phyloP scores from a whole-genome alignment of 2,888 invertebrate genomes.

The Dilophus febrilis region DNA sequence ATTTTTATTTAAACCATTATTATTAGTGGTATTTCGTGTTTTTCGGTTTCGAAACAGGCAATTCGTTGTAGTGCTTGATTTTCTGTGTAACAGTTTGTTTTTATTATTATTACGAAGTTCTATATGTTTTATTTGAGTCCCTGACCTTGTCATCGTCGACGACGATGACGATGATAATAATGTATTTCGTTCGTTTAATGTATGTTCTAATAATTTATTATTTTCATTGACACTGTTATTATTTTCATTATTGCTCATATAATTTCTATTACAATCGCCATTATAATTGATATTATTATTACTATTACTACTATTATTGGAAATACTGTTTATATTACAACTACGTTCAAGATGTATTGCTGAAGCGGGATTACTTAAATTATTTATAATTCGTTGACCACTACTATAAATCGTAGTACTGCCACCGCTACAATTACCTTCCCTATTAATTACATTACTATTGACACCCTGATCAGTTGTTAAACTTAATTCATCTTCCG shows the following conservation, averaged over 20 bases:
- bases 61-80: not conserved
- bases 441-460: not conserved
- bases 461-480: conserved; percentile 26
- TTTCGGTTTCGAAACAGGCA: conserved; percentile 4
- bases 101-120: not conserved
- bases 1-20: conserved; percentile 4
- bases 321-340: not conserved
- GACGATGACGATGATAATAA: conserved; percentile 27
- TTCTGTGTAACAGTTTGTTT: not conserved
- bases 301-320: conserved; percentile 1
- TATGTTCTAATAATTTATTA: conserved; percentile 5
- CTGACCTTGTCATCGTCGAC: conserved; percentile 6
- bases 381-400: no score
- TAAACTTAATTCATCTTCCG: conserved; percentile 61
- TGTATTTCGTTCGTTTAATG: conserved; percentile 23
- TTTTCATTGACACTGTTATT: not conserved
- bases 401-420: no score
- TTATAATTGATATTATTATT: conserved; percentile 9
- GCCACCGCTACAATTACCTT: not conserved
- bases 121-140: conserved; percentile 2
- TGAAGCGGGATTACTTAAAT: conserved; percentile 13
- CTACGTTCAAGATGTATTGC: conserved; percentile 18
- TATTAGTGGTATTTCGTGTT: conserved; percentile 2
- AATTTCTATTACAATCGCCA: conserved; percentile 7
- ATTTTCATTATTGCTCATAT: not conserved